phyloP scores from a whole-genome alignment of 2,888 invertebrate species.

The Itoplectis maculator region DNA sequence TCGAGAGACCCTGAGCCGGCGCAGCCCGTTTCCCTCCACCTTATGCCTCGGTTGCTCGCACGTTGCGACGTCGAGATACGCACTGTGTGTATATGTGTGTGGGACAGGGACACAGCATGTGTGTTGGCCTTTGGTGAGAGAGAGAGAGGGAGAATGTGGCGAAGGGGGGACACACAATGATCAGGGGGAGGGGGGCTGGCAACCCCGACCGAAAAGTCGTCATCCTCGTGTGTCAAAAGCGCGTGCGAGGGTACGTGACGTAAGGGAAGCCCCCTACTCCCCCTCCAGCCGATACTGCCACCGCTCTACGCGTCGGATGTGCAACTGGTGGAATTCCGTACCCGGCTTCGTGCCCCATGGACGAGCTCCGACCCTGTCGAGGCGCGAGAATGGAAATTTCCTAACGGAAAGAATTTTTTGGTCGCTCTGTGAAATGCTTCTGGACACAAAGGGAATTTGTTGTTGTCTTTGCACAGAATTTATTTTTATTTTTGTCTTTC shows the following conservation, averaged over 20 bases:
- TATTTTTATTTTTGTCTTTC: too few relatives aligned
- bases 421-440: not conserved
- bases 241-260: slow-evolving; percentile 61
- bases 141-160: not conserved
- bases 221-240: slow-evolving; percentile 51
- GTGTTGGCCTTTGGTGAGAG: slow-evolving; percentile 8
- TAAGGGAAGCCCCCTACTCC: slow-evolving; percentile 47
- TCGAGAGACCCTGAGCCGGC: slow-evolving; percentile 17
- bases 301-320: slow-evolving; percentile 72
- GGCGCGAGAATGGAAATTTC: not conserved
- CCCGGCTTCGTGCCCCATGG: slow-evolving; percentile 38
- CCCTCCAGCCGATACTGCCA: too few relatives aligned
- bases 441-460: too few relatives aligned
- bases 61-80: slow-evolving; percentile 21
- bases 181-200: slow-evolving; percentile 1
- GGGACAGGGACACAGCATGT: not conserved
- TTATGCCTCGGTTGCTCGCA: slow-evolving; percentile 47
- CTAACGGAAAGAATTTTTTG: not conserved
- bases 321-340: slow-evolving; percentile 80
- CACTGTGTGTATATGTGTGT: not conserved
- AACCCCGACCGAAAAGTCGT: slow-evolving; percentile 11
- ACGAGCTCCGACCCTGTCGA: not conserved
- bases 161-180: not conserved
- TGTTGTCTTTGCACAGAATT: too few relatives aligned
- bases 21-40: slow-evolving; percentile 42